Conservation (phyloP, 1,140 invertebrate species). For the Papilio dardanus region DNA sequence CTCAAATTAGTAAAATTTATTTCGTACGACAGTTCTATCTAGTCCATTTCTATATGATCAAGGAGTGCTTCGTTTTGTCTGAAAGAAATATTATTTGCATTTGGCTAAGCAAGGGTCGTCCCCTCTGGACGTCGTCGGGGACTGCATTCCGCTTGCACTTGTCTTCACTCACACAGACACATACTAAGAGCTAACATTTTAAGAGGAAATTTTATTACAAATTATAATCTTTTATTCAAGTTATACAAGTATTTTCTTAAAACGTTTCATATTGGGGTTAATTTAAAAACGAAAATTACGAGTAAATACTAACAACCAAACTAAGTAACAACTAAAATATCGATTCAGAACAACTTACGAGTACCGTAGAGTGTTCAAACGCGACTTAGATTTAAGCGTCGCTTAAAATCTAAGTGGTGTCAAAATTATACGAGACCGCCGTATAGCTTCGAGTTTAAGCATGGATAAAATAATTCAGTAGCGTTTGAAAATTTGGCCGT, state of each 20-base stretch:
- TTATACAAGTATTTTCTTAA: background rate
- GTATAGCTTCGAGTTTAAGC: too few relatives aligned
- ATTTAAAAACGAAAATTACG: too few relatives aligned
- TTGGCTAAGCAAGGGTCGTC: slow-evolving; percentile 30
- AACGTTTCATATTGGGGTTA: too few relatives aligned
- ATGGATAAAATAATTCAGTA: too few relatives aligned
- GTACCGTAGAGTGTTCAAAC: too few relatives aligned
- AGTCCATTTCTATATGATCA: background rate
- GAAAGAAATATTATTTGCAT: slow-evolving; percentile 76
- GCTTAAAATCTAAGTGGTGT: too few relatives aligned
- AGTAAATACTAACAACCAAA: too few relatives aligned
- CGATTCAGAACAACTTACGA: too few relatives aligned
- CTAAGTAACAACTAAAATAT: too few relatives aligned
- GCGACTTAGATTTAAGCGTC: too few relatives aligned
- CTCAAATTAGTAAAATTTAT: background rate
- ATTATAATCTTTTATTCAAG: background rate
- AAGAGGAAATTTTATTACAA: background rate
- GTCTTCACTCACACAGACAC: slow-evolving; percentile 54
- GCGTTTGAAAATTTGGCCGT: too few relatives aligned
- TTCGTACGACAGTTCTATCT: background rate
- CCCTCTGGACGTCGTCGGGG: slow-evolving; percentile 36
- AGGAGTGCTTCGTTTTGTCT: slow-evolving; percentile 69
- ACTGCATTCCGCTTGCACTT: slow-evolving; percentile 71
- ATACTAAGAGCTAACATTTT: background rate
- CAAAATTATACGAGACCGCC: too few relatives aligned